A percentile compares a stretch with the other conserved stretches of the same genome.
Conservation (phyloP, 1,140 invertebrate genomes). For the Radopholus similis region DNA sequence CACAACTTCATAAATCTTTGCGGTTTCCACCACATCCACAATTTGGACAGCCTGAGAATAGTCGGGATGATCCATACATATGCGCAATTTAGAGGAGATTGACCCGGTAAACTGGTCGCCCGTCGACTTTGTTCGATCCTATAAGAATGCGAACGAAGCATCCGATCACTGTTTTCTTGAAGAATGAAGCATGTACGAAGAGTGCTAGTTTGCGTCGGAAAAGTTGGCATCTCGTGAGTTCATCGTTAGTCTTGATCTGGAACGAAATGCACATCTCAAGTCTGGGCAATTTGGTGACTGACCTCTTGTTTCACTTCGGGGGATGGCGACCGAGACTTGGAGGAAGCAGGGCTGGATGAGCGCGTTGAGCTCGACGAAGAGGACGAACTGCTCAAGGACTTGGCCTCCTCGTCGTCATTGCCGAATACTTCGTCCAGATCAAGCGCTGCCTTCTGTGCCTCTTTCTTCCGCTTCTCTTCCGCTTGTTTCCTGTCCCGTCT, state of each 20-base stretch:
- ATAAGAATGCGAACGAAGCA: slow-evolving; percentile 95
- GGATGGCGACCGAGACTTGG: slow-evolving; percentile 34
- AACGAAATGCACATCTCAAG: neutral
- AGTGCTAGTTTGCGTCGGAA: slow-evolving; percentile 42
- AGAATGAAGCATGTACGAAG: slow-evolving; percentile 86
- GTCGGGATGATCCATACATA: neutral
- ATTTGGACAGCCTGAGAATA: slow-evolving; percentile 64
- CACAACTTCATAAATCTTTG: slow-evolving; percentile 82
- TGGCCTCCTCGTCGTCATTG: slow-evolving; percentile 20
- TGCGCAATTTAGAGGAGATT: neutral
- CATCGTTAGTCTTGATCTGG: slow-evolving; percentile 39
- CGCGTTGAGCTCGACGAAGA: slow-evolving; percentile 24
- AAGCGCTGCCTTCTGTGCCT: slow-evolving; percentile 34
- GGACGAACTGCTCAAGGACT: slow-evolving; percentile 16
- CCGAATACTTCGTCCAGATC: slow-evolving; percentile 53
- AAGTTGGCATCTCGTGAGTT: slow-evolving; percentile 36
- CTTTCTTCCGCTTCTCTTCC: slow-evolving; percentile 50
- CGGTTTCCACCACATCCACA: slow-evolving; percentile 91
- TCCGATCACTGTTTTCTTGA: slow-evolving; percentile 79
- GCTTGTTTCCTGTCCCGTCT: slow-evolving; percentile 51
- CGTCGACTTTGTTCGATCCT: slow-evolving; percentile 74
- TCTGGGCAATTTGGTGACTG: neutral
- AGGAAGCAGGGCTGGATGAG: slow-evolving; percentile 43
- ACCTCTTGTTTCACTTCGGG: slow-evolving; percentile 24
- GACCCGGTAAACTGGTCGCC: slow-evolving; percentile 78